Percentiles rank a stretch among this genome's conserved stretches.
phyloP scores from a whole-genome alignment of 2,113 vertebrate species.

The Chaetops frenatus region DNA sequence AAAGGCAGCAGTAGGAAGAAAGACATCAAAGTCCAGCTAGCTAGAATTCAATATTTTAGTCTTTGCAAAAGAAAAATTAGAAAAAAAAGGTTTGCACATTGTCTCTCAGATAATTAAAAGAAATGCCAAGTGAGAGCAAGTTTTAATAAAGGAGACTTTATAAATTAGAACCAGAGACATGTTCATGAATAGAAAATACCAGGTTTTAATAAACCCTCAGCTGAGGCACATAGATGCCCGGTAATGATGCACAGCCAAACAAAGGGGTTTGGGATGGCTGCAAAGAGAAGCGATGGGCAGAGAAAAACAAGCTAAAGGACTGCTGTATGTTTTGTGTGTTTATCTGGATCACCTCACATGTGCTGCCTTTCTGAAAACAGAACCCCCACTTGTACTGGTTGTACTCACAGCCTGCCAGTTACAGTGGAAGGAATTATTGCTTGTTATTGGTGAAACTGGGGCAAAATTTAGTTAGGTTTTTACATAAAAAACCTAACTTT shows the following conservation, averaged over 20 bases:
- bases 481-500: not conserved
- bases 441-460: not conserved
- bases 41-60: not conserved
- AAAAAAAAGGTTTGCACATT: not conserved
- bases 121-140: not conserved
- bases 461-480: not conserved
- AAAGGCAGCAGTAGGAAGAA: not conserved
- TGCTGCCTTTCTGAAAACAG: not conserved
- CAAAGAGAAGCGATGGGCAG: not conserved
- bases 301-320: not conserved
- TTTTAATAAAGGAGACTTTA: not conserved
- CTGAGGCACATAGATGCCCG: not conserved
- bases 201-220: not conserved
- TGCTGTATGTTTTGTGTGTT: not conserved
- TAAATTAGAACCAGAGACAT: not conserved
- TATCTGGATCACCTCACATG: too few relatives aligned
- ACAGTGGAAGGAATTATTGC: not conserved
- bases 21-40: not conserved
- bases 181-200: not conserved
- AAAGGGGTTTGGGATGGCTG: not conserved
- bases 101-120: not conserved
- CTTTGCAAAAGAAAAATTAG: not conserved
- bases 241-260: not conserved
- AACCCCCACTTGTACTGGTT: not conserved
- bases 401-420: not conserved